Conservation (phyloP, 2,888 invertebrate genomes). For the Petrolisthes cinctipes region DNA sequence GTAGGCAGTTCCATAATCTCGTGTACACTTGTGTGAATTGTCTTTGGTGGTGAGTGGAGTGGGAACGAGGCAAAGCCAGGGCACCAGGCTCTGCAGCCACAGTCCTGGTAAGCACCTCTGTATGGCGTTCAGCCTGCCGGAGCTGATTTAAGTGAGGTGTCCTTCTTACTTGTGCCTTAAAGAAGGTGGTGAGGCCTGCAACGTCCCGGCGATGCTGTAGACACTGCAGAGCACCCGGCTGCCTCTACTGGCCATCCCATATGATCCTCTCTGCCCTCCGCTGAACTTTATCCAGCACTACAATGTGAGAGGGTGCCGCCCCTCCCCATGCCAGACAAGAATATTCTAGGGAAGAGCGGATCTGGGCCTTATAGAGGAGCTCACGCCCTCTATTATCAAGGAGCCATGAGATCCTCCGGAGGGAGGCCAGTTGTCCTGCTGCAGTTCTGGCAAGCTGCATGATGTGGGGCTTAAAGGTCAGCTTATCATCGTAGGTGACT, state of each 20-base stretch:
- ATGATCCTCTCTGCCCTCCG: background rate
- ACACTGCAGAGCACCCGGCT: background rate
- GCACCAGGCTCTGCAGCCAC: background rate
- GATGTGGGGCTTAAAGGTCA: constrained; percentile 10
- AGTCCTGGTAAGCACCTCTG: background rate
- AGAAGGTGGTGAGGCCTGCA: background rate
- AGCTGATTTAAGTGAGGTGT: background rate
- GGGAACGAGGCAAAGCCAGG: background rate
- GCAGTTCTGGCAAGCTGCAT: constrained; percentile 10
- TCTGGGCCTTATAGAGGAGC: background rate
- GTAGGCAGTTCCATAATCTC: background rate
- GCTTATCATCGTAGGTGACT: background rate
- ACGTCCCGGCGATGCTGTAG: background rate
- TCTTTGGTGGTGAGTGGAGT: background rate
- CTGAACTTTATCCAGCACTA: background rate
- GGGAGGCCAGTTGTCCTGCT: background rate
- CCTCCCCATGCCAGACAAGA: background rate
- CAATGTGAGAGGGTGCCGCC: background rate
- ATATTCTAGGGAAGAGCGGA: constrained; percentile 5
- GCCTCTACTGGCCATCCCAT: background rate
- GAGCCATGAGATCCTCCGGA: constrained; percentile 9
- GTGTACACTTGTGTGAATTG: background rate
- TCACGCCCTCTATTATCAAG: background rate
- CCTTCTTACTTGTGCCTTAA: background rate
- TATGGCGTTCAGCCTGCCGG: no score